Evolutionary conservation across 2,888 invertebrate species (phyloP).

Genomic region (Pseudococcus viburni): DNA sequence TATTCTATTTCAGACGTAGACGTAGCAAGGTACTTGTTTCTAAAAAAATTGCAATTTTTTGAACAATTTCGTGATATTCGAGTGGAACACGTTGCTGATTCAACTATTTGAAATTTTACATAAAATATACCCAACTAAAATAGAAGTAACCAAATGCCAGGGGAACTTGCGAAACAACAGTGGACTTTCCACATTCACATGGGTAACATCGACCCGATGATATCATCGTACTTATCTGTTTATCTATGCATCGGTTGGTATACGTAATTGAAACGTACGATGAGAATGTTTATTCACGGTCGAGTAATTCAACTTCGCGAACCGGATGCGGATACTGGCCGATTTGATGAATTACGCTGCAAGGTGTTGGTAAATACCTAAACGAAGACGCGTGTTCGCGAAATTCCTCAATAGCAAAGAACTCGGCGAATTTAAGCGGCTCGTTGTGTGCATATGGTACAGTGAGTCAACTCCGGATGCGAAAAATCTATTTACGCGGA

Average conservation of each 20-base stretch:
- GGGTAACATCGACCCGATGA: background rate
- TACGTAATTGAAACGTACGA: background rate
- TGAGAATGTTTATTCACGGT: background rate
- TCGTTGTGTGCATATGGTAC: background rate
- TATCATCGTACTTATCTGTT: background rate
- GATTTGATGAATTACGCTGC: slow-evolving; percentile 1
- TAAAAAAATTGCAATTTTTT: too few species aligned
- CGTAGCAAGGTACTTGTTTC: background rate
- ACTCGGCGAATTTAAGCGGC: background rate
- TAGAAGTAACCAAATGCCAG: background rate
- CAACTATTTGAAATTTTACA: too few species aligned
- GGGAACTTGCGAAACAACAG: background rate
- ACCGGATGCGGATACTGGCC: background rate
- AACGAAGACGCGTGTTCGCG: background rate
- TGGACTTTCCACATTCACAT: background rate
- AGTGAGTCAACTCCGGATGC: background rate
- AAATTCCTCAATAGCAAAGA: background rate
- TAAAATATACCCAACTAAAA: too few species aligned
- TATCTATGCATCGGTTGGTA: background rate
- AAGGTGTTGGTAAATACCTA: background rate
- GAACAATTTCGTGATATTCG: too few species aligned
- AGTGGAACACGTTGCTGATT: too few species aligned
- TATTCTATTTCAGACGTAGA: too few species aligned
- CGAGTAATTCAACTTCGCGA: background rate
- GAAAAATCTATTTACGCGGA: background rate